phyloP scores from a whole-genome alignment of 2,797 vertebrate species.

The Emydoidea blandingii region DNA sequence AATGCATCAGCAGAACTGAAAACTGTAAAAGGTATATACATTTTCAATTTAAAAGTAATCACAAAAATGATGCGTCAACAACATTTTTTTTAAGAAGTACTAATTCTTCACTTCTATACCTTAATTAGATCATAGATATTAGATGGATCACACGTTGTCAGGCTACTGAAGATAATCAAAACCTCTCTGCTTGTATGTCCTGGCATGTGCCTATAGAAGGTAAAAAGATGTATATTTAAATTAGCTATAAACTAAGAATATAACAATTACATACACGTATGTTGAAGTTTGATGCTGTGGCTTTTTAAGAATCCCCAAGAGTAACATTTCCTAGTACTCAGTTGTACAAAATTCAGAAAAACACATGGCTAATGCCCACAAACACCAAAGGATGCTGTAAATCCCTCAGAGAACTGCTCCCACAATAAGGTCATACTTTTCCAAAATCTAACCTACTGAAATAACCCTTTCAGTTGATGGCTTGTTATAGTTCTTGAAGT shows the following conservation, averaged over 20 bases:
- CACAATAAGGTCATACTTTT: neutral
- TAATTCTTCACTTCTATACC: slow-evolving; percentile 77
- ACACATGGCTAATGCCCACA: neutral
- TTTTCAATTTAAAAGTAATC: neutral
- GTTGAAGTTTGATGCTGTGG: neutral
- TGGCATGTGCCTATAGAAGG: slow-evolving; percentile 92
- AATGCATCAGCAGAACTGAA: neutral
- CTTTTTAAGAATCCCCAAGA: neutral
- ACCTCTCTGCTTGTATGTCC: slow-evolving; percentile 96
- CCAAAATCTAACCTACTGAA: neutral
- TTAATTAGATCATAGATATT: slow-evolving; percentile 97
- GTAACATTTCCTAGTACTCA: neutral
- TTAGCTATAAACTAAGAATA: neutral
- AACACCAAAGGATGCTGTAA: neutral
- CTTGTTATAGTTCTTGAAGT: neutral
- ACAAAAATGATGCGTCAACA: neutral
- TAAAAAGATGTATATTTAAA: slow-evolving; percentile 20
- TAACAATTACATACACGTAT: neutral
- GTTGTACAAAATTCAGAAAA: fast-evolving
- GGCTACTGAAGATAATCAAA: slow-evolving; percentile 94
- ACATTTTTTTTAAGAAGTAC: neutral
- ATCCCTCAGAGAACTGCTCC: neutral
- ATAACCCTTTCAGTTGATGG: fast-evolving
- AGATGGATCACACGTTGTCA: slow-evolving; percentile 96
- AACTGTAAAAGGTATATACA: slow-evolving; percentile 7